Base-by-base conservation (phyloP, 1,140 invertebrate species). In the Achroia grisella region DNA sequence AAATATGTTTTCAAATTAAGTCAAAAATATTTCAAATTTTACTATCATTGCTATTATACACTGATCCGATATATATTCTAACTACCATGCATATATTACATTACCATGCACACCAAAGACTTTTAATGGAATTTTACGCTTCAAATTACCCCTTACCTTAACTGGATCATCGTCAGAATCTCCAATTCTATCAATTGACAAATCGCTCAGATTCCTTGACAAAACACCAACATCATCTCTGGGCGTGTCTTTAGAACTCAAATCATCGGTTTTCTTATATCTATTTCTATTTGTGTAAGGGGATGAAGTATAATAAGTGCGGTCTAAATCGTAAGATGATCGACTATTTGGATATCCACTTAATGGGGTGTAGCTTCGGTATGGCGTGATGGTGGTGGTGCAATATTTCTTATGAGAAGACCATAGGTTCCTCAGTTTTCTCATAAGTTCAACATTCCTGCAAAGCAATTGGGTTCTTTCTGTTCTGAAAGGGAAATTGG, bases 361-460 rank as follows among this genome's bases (percentile, higher is more conserved):
- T 35, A 80, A 37, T 43, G 75, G 74, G 6, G 79, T 79, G 54
- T 70, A 72, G 44, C 75, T 83, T 52, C 75, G 46, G 32, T 62
- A 67, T 27, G 76, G 71, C 57, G 75, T 65, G 42, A 84, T 62
- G 9, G 71, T 68, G 51, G 77, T 75, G 3, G 84, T 85, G 74
- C 86, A 86, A 69, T 86, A 84, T 58, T 86, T 86, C 57, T 87
- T 87, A 77, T 89, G 89, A 74, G 87, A 88, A 64, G 66, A 81
- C 89, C 88, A 89, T 37, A 89, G 70, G 51, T 86, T 87, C 62
- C 81, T 80, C 11, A 89, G 77, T 61, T 87, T 88, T 69, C 85
- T 84, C 88, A 89, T 88, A 54, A 89, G 79, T 58, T 89, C 87
- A 56, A 78, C 72, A 55, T 89, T 89, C 66, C 86, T 88, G 62